Conservation (phyloP, 2,888 invertebrate genomes). For the Oscheius sp. region DNA sequence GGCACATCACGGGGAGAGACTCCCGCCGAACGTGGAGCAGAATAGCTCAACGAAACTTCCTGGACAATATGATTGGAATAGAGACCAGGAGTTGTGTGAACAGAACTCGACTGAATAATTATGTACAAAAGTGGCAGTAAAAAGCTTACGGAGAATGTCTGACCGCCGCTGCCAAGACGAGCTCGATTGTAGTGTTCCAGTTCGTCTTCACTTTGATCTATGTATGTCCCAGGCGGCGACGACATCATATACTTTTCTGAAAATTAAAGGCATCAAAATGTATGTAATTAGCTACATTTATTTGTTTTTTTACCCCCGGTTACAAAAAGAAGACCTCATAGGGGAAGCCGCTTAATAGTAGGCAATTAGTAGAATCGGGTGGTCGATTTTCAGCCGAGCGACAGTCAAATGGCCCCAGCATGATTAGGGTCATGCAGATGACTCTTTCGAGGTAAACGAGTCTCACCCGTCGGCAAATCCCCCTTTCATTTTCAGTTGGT, state of each 20-base stretch:
- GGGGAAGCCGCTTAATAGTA: slow-evolving; percentile 27
- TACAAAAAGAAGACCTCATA: slow-evolving; percentile 28
- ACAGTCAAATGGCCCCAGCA: slow-evolving; percentile 35
- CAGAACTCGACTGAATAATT: slow-evolving; percentile 41
- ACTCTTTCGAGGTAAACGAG: slow-evolving; percentile 36
- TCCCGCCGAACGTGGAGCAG: slow-evolving; percentile 44
- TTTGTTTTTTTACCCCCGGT: slow-evolving; percentile 7
- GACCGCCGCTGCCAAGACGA: slow-evolving; percentile 39
- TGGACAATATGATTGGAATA: slow-evolving; percentile 44
- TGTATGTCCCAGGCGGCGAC: slow-evolving; percentile 41
- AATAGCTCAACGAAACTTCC: slow-evolving; percentile 51
- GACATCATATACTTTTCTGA: slow-evolving; percentile 29
- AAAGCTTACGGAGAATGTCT: slow-evolving; percentile 28
- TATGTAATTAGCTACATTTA: neutral
- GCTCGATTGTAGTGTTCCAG: slow-evolving; percentile 38
- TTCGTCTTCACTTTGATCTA: slow-evolving; percentile 41
- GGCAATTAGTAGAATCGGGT: slow-evolving; percentile 34
- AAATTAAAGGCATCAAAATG: neutral
- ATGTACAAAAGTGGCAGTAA: neutral
- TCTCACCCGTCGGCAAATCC: slow-evolving; percentile 14
- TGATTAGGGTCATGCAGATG: slow-evolving; percentile 37
- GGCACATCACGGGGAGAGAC: slow-evolving; percentile 38
- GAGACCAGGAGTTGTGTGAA: slow-evolving; percentile 32
- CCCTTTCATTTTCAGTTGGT: slow-evolving; percentile 5
- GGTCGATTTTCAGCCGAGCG: slow-evolving; percentile 31